These are phyloP conservation scores for Eupristina koningsbergeri DNA, from an alignment of 1,140 invertebrate genomes.

Conservation along the genomic window DNA sequence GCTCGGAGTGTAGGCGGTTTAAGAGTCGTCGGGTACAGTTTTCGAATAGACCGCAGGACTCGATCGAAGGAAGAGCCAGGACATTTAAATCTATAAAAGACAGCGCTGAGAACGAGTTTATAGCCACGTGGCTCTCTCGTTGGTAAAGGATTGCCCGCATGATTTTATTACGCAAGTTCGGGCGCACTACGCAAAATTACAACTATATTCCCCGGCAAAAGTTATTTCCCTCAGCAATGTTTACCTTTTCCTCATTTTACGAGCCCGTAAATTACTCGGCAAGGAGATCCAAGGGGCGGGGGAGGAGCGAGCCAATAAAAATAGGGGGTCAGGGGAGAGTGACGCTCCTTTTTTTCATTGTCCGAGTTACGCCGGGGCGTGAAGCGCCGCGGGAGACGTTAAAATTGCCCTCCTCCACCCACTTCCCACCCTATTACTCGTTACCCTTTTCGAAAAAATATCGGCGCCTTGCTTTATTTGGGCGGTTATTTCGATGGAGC, in stretches of 20 bases:
- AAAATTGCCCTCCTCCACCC: slow-evolving; percentile 49
- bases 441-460: neutral
- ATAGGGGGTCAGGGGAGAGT: neutral
- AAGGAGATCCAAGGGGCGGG: neutral
- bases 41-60: too few species aligned
- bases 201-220: slow-evolving; percentile 12
- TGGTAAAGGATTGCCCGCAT: neutral
- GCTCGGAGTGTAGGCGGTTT: neutral
- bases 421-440: neutral
- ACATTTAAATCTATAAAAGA: slow-evolving; percentile 1
- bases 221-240: slow-evolving; percentile 30
- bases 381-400: slow-evolving; percentile 47
- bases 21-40: too few species aligned
- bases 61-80: neutral
- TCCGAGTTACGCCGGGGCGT: slow-evolving; percentile 34
- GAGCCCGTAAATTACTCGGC: slow-evolving; percentile 35
- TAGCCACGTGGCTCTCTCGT: neutral
- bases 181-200: neutral
- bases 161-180: slow-evolving; percentile 6
- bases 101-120: neutral
- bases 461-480: neutral
- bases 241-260: slow-evolving; percentile 28
- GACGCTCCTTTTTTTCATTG: neutral
- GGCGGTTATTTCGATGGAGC: neutral
- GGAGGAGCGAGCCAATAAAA: neutral